A percentile compares a stretch with the other conserved stretches of the same genome.
Conservation (phyloP, 2,888 invertebrate species). For the Cephonodes hylas region DNA sequence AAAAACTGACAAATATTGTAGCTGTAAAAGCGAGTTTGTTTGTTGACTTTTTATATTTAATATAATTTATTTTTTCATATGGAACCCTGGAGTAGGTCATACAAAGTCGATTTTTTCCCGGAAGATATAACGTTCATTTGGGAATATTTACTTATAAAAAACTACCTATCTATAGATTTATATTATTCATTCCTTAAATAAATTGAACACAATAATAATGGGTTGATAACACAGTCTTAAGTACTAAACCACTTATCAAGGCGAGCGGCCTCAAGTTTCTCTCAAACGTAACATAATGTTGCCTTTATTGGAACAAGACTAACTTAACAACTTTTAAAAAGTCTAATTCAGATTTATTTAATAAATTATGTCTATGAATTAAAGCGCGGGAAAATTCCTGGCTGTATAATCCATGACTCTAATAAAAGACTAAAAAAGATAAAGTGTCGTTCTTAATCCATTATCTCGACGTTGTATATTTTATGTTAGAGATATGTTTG, state of each 20-base stretch:
- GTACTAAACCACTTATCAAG: slow-evolving; percentile 22
- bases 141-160: too few relatives aligned
- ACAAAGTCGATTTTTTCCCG: too few relatives aligned
- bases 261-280: slow-evolving; percentile 19
- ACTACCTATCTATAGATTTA: too few relatives aligned
- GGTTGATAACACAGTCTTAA: neutral
- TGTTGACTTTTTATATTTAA: too few relatives aligned
- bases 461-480: neutral
- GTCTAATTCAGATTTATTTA: neutral
- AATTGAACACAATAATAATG: neutral
- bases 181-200: too few relatives aligned
- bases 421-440: neutral
- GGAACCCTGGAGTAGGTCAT: too few relatives aligned
- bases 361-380: neutral
- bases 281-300: neutral
- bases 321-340: neutral
- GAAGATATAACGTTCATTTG: too few relatives aligned
- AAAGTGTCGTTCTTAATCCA: neutral
- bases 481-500: neutral
- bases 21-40: too few relatives aligned
- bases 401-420: neutral
- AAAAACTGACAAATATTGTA: too few relatives aligned
- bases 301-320: neutral
- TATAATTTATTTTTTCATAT: too few relatives aligned
- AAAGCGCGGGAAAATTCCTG: neutral